Evolutionary conservation across 1,140 invertebrate species (phyloP), one percentile per base, ranked within the genome.

Genomic region (Rhagoletis pomonella): DNA sequence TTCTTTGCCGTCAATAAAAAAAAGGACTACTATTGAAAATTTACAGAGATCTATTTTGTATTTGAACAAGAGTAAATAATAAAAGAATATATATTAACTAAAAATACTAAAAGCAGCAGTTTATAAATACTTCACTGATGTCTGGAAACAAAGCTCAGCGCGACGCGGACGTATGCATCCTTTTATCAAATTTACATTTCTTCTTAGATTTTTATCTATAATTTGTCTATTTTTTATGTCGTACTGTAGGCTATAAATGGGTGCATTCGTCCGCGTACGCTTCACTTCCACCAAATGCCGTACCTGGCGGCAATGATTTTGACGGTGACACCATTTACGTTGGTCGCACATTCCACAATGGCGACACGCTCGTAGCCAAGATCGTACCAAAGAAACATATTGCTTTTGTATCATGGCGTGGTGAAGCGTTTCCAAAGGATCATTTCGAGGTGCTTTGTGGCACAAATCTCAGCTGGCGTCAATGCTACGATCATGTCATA

Each of bases 271-370:
- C 92, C 59, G 90, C 90, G 60, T 92, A 92, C 62, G 88, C 91
- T 55, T 89, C 89, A 4, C 59, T 93, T 14, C 93, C 93, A 62
- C 88, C 90, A n/a, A 90, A 93, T 42, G 94, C 94, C 3, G 91
- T 95, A 14, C 88, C 91, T 59, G 94, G 93, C 3, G 94, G 94
- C 7, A 90, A 92, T 60, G 94, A 95, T 88, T 88, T 90, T 55
- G 93, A 94, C 73, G 93, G 93, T 14, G 93, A 93, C 55, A 91
- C 93, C 88, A 92, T 95, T 39, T 94, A 93, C 87, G 92, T 94
- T 60, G 94, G 94, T 12, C 89, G 94, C 19, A 91, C 93, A 6
- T 90, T 90, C 55, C 93, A 94, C 84, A 90, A 93, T 14, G 94
- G 93, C 58, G 93, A 94, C 84, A 90, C 92, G 88, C 65, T 94